Evolutionary conservation across 2,888 invertebrate species (phyloP).

Genomic region (Eurytoma adleriae): DNA sequence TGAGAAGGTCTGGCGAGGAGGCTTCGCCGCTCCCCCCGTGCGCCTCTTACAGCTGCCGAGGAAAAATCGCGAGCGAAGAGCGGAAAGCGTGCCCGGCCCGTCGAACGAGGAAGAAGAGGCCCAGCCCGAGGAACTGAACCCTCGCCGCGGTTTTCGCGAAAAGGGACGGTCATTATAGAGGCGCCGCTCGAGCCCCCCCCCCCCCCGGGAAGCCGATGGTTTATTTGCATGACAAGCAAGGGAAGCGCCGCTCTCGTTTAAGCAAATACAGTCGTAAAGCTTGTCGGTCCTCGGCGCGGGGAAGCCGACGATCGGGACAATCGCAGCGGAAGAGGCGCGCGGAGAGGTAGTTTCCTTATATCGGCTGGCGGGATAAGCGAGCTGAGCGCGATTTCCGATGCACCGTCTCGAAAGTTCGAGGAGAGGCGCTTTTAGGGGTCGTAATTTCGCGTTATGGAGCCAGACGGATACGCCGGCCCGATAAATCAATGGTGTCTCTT

Average conservation of each 20-base stretch:
- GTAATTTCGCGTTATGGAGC: conserved; percentile 49
- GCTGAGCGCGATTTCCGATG: conserved; percentile 16
- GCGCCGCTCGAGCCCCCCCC: conserved; percentile 14
- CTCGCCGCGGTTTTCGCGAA: conserved; percentile 61
- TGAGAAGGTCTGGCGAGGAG: conserved; percentile 10
- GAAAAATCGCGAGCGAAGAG: conserved; percentile 37
- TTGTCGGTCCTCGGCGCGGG: neutral
- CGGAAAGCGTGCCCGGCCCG: conserved; percentile 13
- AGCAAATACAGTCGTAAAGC: conserved; percentile 58
- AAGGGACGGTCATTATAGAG: conserved; percentile 70
- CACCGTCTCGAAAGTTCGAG: conserved; percentile 25
- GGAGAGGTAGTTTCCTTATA: conserved; percentile 46
- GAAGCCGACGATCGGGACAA: conserved; percentile 44
- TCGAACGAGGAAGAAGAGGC: neutral
- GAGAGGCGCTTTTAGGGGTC: conserved; percentile 52
- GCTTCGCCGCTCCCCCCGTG: neutral
- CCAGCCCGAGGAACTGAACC: conserved; percentile 61
- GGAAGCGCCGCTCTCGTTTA: conserved; percentile 62
- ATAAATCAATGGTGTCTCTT: conserved; percentile 46
- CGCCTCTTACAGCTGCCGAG: neutral
- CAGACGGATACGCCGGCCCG: conserved; percentile 32
- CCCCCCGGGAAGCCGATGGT: conserved; percentile 47
- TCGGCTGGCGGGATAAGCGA: conserved; percentile 40
- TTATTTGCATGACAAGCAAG: conserved; percentile 66
- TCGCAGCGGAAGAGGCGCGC: conserved; percentile 40